Evolutionary conservation across 2,797 vertebrate species (phyloP).

Genomic region (Cyprinella venusta): DNA sequence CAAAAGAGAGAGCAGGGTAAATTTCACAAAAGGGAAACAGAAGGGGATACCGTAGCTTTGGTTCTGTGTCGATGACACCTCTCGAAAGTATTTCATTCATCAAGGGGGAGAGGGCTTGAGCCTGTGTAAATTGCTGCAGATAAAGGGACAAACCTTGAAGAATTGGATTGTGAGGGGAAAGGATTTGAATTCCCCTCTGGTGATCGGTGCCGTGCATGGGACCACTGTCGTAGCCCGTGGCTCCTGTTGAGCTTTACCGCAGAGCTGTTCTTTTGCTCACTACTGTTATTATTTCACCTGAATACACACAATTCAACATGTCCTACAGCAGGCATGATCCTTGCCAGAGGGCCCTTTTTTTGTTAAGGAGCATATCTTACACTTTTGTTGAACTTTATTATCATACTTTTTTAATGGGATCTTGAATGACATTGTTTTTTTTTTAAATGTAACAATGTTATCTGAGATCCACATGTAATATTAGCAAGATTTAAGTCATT

Average conservation of each 20-base stretch:
- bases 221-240: slow-evolving; percentile 50
- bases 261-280: slow-evolving; percentile 46
- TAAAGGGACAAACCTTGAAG: slow-evolving; percentile 63
- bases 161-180: slow-evolving; percentile 66
- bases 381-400: not conserved
- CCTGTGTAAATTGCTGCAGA: slow-evolving; percentile 64
- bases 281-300: slow-evolving; percentile 21
- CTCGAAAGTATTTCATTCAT: slow-evolving; percentile 70
- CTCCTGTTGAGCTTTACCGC: slow-evolving; percentile 44
- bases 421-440: not conserved
- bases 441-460: not conserved
- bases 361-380: not conserved
- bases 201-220: slow-evolving; percentile 57
- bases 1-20: slow-evolving; percentile 29
- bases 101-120: slow-evolving; percentile 63
- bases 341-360: not conserved
- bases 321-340: not conserved
- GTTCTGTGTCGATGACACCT: slow-evolving; percentile 63
- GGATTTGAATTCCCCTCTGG: slow-evolving; percentile 65
- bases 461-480: not conserved
- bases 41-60: slow-evolving; percentile 50
- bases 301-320: slow-evolving; percentile 4
- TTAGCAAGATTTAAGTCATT: not conserved
- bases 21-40: slow-evolving; percentile 44
- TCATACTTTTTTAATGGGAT: not conserved